Percentiles rank a stretch among this genome's conserved stretches.
These are phyloP conservation scores for Agrochola macilenta DNA, from an alignment of 2,888 invertebrate species.

Conservation along the genomic window DNA sequence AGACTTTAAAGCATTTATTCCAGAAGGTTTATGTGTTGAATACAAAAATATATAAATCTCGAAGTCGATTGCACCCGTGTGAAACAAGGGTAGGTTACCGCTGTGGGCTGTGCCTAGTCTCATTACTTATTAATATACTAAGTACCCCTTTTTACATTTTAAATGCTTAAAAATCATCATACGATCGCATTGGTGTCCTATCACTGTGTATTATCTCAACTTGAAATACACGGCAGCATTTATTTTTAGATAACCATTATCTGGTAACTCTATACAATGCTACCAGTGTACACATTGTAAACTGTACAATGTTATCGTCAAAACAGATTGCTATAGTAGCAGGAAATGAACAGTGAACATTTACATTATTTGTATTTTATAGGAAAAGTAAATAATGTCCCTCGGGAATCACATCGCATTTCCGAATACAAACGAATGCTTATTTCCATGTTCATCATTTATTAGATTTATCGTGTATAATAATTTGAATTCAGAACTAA, in stretches of 20 bases:
- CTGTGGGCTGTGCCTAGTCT: neutral
- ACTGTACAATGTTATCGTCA: constrained; percentile 42
- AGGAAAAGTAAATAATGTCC: neutral
- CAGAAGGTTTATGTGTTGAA: too few species aligned
- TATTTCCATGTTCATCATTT: too few species aligned
- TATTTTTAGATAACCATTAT: constrained; percentile 57
- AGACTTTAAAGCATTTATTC: too few species aligned
- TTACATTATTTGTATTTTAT: constrained; percentile 6
- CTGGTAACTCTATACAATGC: constrained; percentile 52
- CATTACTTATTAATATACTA: neutral
- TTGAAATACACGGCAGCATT: constrained; percentile 22
- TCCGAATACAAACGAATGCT: too few species aligned
- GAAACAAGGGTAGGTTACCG: neutral
- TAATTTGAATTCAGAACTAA: too few species aligned
- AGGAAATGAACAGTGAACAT: constrained; percentile 30
- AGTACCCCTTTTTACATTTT: neutral
- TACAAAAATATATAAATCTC: too few species aligned
- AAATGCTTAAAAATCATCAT: neutral
- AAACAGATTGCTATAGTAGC: constrained; percentile 32
- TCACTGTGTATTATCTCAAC: constrained; percentile 27
- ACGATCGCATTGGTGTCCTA: neutral
- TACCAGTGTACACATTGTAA: constrained; percentile 36
- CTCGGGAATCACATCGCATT: too few species aligned
- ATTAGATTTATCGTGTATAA: too few species aligned
- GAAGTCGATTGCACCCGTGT: neutral